Evolutionary conservation across 2,797 vertebrate species (phyloP).

Genomic region (Clarias fuscus): DNA sequence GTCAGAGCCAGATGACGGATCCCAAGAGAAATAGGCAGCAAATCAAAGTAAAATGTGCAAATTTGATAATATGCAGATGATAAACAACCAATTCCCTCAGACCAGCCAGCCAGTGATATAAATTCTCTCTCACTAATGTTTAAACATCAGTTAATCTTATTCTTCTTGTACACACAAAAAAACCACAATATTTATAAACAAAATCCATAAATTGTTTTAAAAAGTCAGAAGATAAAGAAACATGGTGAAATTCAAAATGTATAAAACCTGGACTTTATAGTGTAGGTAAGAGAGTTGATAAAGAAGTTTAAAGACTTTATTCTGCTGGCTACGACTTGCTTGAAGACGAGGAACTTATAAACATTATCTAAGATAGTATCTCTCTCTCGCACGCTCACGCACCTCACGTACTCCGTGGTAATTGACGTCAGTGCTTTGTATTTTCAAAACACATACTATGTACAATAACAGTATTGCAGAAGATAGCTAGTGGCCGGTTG

Average conservation of each 20-base stretch:
- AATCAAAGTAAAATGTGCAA: neutral
- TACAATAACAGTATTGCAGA: neutral
- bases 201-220: neutral
- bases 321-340: neutral
- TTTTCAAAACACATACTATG: neutral
- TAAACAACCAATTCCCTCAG: neutral
- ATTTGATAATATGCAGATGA: neutral
- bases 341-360: neutral
- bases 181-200: neutral
- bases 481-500: neutral
- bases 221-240: neutral
- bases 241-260: neutral
- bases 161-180: neutral
- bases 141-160: neutral
- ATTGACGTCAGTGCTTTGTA: neutral
- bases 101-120: neutral
- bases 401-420: neutral
- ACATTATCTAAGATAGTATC: neutral
- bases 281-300: too few relatives aligned
- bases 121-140: neutral
- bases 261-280: neutral
- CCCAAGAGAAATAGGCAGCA: constrained; percentile 10
- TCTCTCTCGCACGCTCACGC: neutral
- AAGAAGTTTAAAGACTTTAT: neutral
- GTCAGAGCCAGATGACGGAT: constrained; percentile 9